Evolutionary conservation across 2,888 invertebrate species (phyloP), one percentile per base, ranked within the genome.

Genomic region (Epinotia nisella): DNA sequence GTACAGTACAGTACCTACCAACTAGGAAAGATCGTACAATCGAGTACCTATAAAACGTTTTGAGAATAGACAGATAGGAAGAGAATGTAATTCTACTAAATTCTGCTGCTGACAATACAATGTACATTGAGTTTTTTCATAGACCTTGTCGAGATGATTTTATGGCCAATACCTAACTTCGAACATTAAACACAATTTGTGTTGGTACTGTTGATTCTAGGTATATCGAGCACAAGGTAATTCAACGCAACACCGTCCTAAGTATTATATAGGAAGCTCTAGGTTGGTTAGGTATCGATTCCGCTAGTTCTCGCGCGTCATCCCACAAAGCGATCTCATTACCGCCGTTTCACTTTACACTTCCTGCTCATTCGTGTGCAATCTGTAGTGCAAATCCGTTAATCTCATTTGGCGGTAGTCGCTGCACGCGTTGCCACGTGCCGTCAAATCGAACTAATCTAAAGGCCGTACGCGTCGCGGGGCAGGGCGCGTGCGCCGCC

Each of bases 331-430:
- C 83, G 86, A 87, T 87, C 89, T 92, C 90, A 91, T 92, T 92
- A 92, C 90, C 88, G 85, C 82, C 87, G 92, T 92, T 93, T 93
- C 93, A 93, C 92, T 93, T 93, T 92, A 91, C 93, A 93, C 93
- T 92, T 93, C 93, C 93, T 91, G 92, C 85, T 84, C 85, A 92
- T 92, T 93, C 90, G 90, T 92, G 93, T 93, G 91, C 93, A 93
- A 93, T 93, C 92, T 92, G 93, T 92, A 93, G 93, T 92, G 91
- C 90, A 93, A 93, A 93, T 93, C 93, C 92, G 92, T 89, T 93
- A 93, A 93, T 93, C 93, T 93, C 87, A 90, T 93, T 92, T 90
- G 85, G 90, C 86, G 91, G 90, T 88, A 89, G 87, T 83, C 81
- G 78, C 75, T 74, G 87, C 93, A 92, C 93, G 93, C 90, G 92